These are phyloP conservation scores for Butastur rufipennis DNA, from an alignment of 2,113 vertebrate species.

Conservation along the genomic window DNA sequence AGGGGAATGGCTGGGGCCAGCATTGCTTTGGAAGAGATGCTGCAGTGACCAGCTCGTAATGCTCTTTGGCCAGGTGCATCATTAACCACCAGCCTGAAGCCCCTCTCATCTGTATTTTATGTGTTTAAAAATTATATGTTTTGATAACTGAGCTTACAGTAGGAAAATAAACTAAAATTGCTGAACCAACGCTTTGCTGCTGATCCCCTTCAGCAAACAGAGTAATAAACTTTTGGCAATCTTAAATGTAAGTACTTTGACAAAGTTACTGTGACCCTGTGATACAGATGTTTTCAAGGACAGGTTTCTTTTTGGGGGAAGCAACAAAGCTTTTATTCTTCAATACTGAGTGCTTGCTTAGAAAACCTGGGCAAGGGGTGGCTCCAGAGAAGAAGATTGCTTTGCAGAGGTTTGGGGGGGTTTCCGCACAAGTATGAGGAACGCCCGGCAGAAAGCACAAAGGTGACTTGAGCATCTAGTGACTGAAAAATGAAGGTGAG, in stretches of 20 bases:
- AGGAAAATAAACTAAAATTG: background rate
- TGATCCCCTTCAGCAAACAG: background rate
- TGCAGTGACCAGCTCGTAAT: accelerated
- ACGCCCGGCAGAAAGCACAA: background rate
- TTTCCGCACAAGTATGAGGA: background rate
- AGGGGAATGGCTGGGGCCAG: background rate
- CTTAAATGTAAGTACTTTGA: background rate
- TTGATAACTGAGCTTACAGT: background rate
- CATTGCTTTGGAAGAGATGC: background rate
- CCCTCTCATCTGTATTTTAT: background rate
- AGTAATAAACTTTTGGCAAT: background rate
- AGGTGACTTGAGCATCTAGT: background rate
- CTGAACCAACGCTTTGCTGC: background rate
- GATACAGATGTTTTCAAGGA: background rate
- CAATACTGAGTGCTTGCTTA: background rate
- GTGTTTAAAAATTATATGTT: background rate
- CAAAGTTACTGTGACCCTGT: background rate
- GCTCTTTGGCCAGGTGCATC: no score
- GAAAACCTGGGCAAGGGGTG: background rate
- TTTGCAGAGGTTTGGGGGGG: background rate
- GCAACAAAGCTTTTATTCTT: background rate
- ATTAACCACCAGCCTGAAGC: background rate
- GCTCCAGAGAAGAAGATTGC: background rate
- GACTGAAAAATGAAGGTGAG: background rate
- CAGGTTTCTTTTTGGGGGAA: background rate